Percentiles rank a stretch among this genome's conserved stretches.
Conservation (phyloP, 1,140 invertebrate genomes). For the Globodera ellingtonae region DNA sequence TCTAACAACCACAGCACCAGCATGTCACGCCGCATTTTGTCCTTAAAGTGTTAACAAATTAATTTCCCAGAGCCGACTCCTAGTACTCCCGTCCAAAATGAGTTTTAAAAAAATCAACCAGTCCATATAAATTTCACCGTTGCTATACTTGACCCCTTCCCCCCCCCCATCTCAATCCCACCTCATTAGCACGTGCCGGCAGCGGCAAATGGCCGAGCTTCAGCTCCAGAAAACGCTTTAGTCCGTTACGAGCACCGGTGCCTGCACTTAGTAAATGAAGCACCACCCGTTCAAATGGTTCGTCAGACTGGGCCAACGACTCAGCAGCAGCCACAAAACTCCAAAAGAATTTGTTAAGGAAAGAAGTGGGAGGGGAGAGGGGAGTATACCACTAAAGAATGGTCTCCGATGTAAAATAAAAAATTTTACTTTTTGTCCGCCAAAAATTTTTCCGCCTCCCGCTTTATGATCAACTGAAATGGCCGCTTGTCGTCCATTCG, state of each 20-base stretch:
- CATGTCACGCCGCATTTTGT: conserved; percentile 43
- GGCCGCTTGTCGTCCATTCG: conserved; percentile 41
- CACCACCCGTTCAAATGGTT: conserved; percentile 44
- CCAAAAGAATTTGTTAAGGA: neutral
- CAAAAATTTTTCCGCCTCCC: conserved; percentile 52
- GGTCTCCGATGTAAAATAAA: no score
- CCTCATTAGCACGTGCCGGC: conserved; percentile 18
- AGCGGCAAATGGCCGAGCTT: conserved; percentile 28
- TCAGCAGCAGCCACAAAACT: conserved; percentile 46
- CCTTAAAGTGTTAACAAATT: conserved; percentile 31
- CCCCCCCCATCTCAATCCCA: neutral
- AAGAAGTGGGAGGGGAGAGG: neutral
- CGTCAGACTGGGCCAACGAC: conserved; percentile 45
- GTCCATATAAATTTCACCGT: no score
- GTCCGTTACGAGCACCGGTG: conserved; percentile 40
- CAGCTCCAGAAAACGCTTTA: conserved; percentile 44
- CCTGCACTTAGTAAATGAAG: conserved; percentile 41
- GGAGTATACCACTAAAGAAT: conserved; percentile 21
- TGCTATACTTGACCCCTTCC: no score
- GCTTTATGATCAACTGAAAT: conserved; percentile 50
- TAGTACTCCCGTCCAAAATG: no score
- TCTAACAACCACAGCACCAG: conserved; percentile 50
- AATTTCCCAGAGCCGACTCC: no score
- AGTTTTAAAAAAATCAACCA: neutral
- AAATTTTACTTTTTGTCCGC: conserved; percentile 31